These are phyloP conservation scores for Lottia gigantea DNA, from an alignment of 2,888 invertebrate species.

Conservation along the genomic window DNA sequence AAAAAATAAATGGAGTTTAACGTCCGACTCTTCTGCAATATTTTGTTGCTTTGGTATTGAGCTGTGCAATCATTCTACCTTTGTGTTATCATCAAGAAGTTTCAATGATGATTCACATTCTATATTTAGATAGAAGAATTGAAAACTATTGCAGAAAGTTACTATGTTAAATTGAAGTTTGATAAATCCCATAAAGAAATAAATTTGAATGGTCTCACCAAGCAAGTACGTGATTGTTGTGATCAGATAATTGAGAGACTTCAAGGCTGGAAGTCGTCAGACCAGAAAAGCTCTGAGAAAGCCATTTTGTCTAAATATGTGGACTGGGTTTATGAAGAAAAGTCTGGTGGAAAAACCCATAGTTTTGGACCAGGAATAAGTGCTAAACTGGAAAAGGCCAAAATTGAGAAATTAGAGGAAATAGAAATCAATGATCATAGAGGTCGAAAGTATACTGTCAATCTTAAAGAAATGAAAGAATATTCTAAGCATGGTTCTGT, in stretches of 20 bases:
- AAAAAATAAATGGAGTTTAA: no score
- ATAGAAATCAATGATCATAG: not conserved
- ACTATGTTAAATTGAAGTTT: not conserved
- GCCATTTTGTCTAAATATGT: constrained; percentile 6
- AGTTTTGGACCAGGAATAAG: constrained; percentile 15
- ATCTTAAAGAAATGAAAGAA: constrained; percentile 16
- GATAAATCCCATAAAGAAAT: not conserved
- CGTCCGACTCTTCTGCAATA: no score
- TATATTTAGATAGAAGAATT: not conserved
- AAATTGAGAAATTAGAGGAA: not conserved
- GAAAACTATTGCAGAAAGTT: constrained; percentile 1
- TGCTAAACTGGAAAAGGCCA: constrained; percentile 16
- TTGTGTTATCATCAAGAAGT: no score
- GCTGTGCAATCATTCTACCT: no score
- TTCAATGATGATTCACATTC: no score
- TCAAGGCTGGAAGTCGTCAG: not conserved
- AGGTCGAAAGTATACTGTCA: constrained; percentile 13
- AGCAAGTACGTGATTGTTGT: not conserved
- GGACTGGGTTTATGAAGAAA: constrained; percentile 17
- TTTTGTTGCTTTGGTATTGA: no score
- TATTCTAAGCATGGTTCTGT: constrained; percentile 3
- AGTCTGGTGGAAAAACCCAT: not conserved
- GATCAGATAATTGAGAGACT: constrained; percentile 13
- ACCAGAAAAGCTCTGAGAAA: constrained; percentile 3
- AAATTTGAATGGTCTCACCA: constrained; percentile 4